Base-by-base conservation (phyloP, 1,140 invertebrate species). In the Anoplolepis gracilipes region DNA sequence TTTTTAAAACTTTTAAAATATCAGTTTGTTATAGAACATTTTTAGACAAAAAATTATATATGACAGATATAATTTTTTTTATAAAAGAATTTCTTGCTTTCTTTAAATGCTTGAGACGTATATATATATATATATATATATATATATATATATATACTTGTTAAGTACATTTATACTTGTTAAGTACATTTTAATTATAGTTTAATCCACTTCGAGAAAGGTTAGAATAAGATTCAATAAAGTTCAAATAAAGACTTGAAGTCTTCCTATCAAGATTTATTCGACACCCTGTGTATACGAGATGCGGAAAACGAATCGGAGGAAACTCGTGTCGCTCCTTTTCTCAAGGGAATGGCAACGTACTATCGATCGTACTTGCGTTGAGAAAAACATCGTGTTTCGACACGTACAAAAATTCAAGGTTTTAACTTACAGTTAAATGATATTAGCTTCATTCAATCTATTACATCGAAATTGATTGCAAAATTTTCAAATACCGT, bases 291-390 rank as follows among this genome's bases (percentile, higher is more conserved):
- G 36, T 70, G 28, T 59, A 36, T 1, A 59, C 57, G 25, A 22
- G 65, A 57, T 49, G 49, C 49, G 77, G 73, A 78, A 84, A 84
- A 61, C 57, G 39, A 77, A 39, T 11, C 39, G 11, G 33, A 75
- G 72, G 72, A 78, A 84, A 84, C 57, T 77, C 82, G 46, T 55
- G 70, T 67, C 72, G 70, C 61, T 78, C 46, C 61, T 84, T 84
- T 84, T 46, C 81, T 61, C 59, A 57, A 65, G 59, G 73, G 61
- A 79, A 57, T 39, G 57, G 59, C 70, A 84, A 22, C n/a, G 55
- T 25, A 42, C 36, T 84, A 84, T 84, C 82, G 82, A 84, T 84
- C 73, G 39, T 53, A 39, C 36, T 72, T 72, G 57, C 30, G n/a
- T 67, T 36, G 67, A 46, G 67, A 59, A 39, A 73, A 82, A 59